phyloP scores from a whole-genome alignment of 2,888 invertebrate species.

The Microctonus brassicae region DNA sequence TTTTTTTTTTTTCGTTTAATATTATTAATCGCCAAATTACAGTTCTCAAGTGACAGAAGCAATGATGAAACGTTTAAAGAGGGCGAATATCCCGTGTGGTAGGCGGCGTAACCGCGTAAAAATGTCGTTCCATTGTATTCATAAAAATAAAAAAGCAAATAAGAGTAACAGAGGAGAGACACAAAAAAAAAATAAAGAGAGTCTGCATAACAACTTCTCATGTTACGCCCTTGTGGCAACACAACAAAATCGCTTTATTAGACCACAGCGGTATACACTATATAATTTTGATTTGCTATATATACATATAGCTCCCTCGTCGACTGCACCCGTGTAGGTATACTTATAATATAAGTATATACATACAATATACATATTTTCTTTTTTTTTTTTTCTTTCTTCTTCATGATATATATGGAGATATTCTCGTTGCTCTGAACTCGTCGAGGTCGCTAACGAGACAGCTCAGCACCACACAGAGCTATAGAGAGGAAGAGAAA shows the following conservation, averaged over 20 bases:
- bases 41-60: slow-evolving; percentile 18
- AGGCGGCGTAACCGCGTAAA: slow-evolving; percentile 25
- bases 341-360: background rate
- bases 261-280: slow-evolving; percentile 44
- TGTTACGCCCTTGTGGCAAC: slow-evolving; percentile 61
- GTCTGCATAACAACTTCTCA: slow-evolving; percentile 63
- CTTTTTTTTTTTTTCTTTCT: background rate
- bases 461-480: slow-evolving; percentile 60
- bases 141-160: slow-evolving; percentile 14
- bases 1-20: background rate
- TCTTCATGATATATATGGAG: background rate
- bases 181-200: slow-evolving; percentile 20
- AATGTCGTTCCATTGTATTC: slow-evolving; percentile 21
- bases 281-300: slow-evolving; percentile 31
- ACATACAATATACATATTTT: background rate
- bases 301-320: background rate
- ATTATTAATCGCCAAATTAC: slow-evolving; percentile 22
- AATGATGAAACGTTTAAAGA: slow-evolving; percentile 5
- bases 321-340: background rate
- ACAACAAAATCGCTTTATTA: slow-evolving; percentile 69
- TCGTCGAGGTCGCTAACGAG: slow-evolving; percentile 63
- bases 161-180: slow-evolving; percentile 17
- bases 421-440: slow-evolving; percentile 38
- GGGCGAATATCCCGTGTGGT: slow-evolving; percentile 1
- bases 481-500: too few species aligned